Evolutionary conservation across 2,888 invertebrate genomes (phyloP).

Genomic region (Phanerotoma sp.): DNA sequence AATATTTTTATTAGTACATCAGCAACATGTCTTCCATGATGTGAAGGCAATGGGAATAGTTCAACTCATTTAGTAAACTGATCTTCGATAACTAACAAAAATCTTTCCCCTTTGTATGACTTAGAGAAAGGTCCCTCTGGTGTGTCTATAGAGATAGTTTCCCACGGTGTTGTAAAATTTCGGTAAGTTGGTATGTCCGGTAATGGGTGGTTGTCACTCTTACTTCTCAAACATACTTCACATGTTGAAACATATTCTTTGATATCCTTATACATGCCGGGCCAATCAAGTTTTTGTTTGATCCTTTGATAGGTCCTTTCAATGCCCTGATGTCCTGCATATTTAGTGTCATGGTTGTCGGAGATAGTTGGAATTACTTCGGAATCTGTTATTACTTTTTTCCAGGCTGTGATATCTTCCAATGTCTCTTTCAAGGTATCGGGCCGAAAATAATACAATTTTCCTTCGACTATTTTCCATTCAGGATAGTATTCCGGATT

Average conservation of each 20-base stretch:
- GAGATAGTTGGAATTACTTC: neutral
- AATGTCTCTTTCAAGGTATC: slow-evolving; percentile 1
- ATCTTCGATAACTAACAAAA: neutral
- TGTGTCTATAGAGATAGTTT: too few relatives aligned
- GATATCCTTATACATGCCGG: neutral
- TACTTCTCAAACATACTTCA: neutral
- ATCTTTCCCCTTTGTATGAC: neutral
- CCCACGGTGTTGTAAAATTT: neutral
- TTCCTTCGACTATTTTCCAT: slow-evolving; percentile 19
- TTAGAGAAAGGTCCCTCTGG: neutral
- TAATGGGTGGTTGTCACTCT: neutral
- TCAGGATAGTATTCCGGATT: slow-evolving; percentile 24
- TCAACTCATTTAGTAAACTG: neutral
- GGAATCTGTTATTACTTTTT: neutral
- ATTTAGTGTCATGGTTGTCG: neutral
- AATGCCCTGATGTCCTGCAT: neutral
- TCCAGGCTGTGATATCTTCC: slow-evolving; percentile 18
- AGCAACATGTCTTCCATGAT: too few relatives aligned
- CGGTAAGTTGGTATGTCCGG: neutral
- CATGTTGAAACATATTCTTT: neutral
- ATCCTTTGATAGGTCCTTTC: neutral
- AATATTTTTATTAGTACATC: too few relatives aligned
- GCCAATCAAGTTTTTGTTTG: neutral
- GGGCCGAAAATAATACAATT: slow-evolving; percentile 19
- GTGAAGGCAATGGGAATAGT: neutral